phyloP scores from a whole-genome alignment of 2,888 invertebrate species.

The Nysson spinosus region DNA sequence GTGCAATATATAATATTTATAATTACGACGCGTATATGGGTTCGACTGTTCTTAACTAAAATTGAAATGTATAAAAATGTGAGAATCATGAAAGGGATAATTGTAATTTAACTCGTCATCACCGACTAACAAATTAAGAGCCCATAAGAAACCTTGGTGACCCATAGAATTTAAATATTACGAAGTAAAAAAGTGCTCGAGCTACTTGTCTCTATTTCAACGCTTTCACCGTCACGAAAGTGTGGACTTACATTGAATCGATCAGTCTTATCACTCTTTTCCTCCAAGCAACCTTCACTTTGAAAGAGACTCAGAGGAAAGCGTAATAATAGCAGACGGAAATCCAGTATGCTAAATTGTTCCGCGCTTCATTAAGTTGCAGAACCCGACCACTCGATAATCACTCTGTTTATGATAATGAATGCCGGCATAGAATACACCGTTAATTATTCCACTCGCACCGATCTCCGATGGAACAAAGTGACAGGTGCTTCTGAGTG shows the following conservation, averaged over 20 bases:
- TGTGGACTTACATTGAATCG: conserved; percentile 24
- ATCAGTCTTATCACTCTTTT: conserved; percentile 32
- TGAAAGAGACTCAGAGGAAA: conserved; percentile 4
- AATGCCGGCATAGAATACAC: conserved; percentile 28
- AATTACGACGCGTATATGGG: no score
- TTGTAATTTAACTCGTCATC: no score
- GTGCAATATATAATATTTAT: no score
- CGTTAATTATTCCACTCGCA: neutral
- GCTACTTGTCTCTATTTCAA: no score
- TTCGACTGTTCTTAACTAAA: no score
- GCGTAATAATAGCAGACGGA: conserved; percentile 11
- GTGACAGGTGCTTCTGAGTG: conserved; percentile 1
- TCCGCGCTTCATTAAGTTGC: conserved; percentile 27
- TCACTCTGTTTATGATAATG: conserved; percentile 45
- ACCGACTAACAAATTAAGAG: no score
- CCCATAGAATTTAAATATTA: no score
- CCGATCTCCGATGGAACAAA: neutral
- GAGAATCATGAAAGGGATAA: no score
- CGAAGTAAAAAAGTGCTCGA: no score
- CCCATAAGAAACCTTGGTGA: no score
- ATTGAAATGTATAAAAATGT: no score
- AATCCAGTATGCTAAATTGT: no score
- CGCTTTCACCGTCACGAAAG: conserved; percentile 41
- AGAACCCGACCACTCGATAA: conserved; percentile 20
- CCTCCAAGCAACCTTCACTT: conserved; percentile 23